phyloP scores from a whole-genome alignment of 2,113 vertebrate species.

The Heterochromis multidens region DNA sequence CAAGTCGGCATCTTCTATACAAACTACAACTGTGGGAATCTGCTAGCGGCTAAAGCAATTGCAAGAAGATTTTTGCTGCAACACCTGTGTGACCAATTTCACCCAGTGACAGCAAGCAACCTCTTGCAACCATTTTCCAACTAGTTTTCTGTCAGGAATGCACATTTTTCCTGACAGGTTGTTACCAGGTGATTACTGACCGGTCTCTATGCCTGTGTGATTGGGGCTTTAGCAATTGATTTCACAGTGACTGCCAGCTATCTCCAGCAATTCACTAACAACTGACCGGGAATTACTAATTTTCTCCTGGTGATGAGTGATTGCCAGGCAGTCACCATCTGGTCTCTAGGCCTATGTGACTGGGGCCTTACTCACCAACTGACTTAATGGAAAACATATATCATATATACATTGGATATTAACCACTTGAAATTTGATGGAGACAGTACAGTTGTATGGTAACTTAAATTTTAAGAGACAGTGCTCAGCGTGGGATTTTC shows the following conservation, averaged over 20 bases:
- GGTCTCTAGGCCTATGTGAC: background rate
- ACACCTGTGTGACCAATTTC: background rate
- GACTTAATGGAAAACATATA: background rate
- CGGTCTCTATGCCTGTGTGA: background rate
- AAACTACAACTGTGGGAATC: background rate
- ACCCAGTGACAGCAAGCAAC: background rate
- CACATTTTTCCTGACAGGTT: background rate
- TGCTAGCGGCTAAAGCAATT: background rate
- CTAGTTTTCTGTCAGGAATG: accelerated
- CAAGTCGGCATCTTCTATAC: background rate
- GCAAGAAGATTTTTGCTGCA: background rate
- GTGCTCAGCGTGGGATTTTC: too few relatives aligned
- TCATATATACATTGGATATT: too few relatives aligned
- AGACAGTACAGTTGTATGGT: background rate
- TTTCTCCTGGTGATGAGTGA: accelerated
- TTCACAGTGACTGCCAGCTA: background rate
- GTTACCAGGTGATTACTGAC: background rate
- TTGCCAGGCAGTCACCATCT: too few relatives aligned
- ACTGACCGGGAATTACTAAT: accelerated
- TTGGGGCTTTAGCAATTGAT: background rate
- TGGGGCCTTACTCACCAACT: background rate
- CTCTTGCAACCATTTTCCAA: background rate
- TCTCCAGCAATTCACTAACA: background rate
- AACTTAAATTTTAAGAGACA: background rate
- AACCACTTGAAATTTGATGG: background rate